Conservation (phyloP, 1,140 invertebrate species). For the Lordiphosa mommai region DNA sequence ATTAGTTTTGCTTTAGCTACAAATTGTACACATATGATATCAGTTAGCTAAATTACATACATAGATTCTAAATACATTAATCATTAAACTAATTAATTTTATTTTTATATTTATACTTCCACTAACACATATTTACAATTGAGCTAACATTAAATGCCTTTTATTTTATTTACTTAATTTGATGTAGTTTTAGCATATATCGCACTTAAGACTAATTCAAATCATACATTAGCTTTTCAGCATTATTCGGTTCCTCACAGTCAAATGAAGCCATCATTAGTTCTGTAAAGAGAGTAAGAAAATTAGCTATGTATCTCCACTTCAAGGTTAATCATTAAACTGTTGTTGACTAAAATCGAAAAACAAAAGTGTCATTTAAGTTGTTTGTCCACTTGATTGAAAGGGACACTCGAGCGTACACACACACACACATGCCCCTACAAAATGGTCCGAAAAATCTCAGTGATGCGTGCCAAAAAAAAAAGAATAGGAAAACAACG, state of each 20-base stretch:
- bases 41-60: neutral
- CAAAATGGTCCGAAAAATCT: slow-evolving; percentile 39
- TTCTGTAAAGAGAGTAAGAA: slow-evolving; percentile 48
- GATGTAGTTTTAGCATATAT: neutral
- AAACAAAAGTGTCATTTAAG: slow-evolving; percentile 46
- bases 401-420: slow-evolving; percentile 52
- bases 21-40: slow-evolving; percentile 5
- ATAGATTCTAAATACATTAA: neutral
- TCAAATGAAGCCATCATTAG: slow-evolving; percentile 78
- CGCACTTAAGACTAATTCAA: slow-evolving; percentile 50
- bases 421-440: slow-evolving; percentile 9
- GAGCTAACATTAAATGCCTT: slow-evolving; percentile 32
- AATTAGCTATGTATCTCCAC: slow-evolving; percentile 7
- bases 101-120: slow-evolving; percentile 5
- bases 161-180: slow-evolving; percentile 12
- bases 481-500: slow-evolving; percentile 1
- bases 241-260: slow-evolving; percentile 76
- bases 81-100: neutral
- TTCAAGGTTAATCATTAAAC: slow-evolving; percentile 1
- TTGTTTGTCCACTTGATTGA: slow-evolving; percentile 62
- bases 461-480: slow-evolving; percentile 40
- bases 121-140: slow-evolving; percentile 6
- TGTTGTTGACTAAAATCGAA: slow-evolving; percentile 19
- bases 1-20: neutral
- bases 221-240: slow-evolving; percentile 78